These are phyloP conservation scores for Hesperia comma DNA, from an alignment of 2,888 invertebrate genomes.

Conservation along the genomic window DNA sequence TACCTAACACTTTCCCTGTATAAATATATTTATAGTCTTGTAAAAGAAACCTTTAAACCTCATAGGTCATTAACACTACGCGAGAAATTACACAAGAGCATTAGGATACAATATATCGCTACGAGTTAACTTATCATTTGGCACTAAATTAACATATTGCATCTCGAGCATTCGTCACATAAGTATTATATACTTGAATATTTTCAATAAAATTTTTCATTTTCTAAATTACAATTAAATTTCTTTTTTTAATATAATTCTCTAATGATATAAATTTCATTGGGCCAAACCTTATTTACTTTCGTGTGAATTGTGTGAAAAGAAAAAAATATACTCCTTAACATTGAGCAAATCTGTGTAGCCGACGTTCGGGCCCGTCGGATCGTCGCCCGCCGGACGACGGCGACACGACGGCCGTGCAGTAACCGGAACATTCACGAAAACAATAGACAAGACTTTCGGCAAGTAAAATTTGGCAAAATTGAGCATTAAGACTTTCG, in stretches of 20 bases:
- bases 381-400: not conserved
- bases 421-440: conserved; percentile 54
- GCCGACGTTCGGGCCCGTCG: conserved; percentile 36
- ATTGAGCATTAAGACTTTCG: conserved; percentile 82
- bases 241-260: conserved; percentile 58
- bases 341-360: conserved; percentile 71
- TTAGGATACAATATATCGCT: conserved; percentile 82
- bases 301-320: conserved; percentile 56
- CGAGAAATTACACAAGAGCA: conserved; percentile 81
- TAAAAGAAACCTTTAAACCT: conserved; percentile 82
- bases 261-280: conserved; percentile 70
- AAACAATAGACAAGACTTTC: conserved; percentile 74
- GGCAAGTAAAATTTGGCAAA: conserved; percentile 84
- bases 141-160: conserved; percentile 84
- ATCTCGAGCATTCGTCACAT: conserved; percentile 79
- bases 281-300: conserved; percentile 61
- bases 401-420: conserved; percentile 52
- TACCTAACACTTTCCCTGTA: conserved; percentile 83
- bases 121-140: conserved; percentile 84
- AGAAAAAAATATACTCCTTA: conserved; percentile 64
- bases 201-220: conserved; percentile 65
- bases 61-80: conserved; percentile 82
- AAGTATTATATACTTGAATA: conserved; percentile 71
- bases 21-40: conserved; percentile 83
- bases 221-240: conserved; percentile 71